Evolutionary conservation across 2,113 vertebrate species (phyloP), one percentile per base, ranked within the genome.

Genomic region (Anas platyrhynchos): DNA sequence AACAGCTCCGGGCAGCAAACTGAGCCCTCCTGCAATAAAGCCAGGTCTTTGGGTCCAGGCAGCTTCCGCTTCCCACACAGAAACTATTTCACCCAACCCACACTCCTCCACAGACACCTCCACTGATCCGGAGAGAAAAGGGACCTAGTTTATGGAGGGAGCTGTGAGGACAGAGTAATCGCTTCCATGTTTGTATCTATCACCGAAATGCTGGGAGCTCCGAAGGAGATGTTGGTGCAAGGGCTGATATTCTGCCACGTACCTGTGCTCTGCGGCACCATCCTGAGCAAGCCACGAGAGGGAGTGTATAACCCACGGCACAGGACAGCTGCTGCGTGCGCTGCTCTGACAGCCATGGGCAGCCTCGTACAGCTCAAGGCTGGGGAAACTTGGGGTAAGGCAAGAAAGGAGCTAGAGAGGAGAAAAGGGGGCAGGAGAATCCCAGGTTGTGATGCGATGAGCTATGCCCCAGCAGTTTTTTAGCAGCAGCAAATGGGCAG

Each of bases 261-360:
- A 18, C 36, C 69, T 41, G 54, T 12, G 21, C 11, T 23, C 7
- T 3, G 1, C 22, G 22, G 48, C 41, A n/a, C 25, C 61, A 31
- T 4, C 14, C n/a, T 1, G 32, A 26, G 4, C 7, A 26, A 85
- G 82, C 94, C 81, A 85, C 65, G 77, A 93, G 95, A 86, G 94
- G 94, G 96, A 92, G 86, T 9, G 31, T 54, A 59, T 26, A 55
- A 1, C 16, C 89, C 14, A 41, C 5, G 65, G 62, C 67, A 55
- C 4, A 2, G 23, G 58, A 32, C 13, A 48, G 59, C 20, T 9
- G 50, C 38, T 5, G 36, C 0, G 3, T 7, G 15, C 26, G 4
- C 31, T 12, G 52, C 81, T 23, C 8, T 3, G 7, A 59, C 34
- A 12, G 22, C 4, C 44, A 21, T 0, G 15, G 12, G n/a, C 29